Evolutionary conservation across 2,113 vertebrate genomes (phyloP).

Genomic region (Daphoenositta chrysoptera): DNA sequence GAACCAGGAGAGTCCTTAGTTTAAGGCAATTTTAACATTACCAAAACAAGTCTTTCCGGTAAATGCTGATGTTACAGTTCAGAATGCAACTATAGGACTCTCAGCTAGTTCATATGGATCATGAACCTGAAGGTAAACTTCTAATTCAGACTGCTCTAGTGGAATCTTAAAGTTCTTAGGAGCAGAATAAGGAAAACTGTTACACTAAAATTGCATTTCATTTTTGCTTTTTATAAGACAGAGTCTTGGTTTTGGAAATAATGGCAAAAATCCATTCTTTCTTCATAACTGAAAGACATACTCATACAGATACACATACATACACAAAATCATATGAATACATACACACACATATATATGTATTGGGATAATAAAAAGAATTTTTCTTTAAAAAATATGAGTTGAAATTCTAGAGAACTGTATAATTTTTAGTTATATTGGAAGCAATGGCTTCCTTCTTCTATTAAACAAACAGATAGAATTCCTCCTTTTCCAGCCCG

Average conservation of each 20-base stretch:
- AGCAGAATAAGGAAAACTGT: background rate
- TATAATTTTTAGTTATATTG: background rate
- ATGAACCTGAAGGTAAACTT: background rate
- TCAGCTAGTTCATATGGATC: background rate
- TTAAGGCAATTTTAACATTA: background rate
- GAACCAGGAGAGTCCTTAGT: background rate
- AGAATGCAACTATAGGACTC: background rate
- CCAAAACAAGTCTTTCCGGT: background rate
- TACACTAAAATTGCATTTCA: background rate
- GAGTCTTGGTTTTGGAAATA: background rate
- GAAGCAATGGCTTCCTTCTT: background rate
- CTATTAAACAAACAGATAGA: background rate
- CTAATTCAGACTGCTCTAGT: background rate
- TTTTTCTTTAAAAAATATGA: background rate
- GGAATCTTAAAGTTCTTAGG: background rate
- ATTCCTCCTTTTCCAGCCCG: background rate
- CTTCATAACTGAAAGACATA: background rate
- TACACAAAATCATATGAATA: background rate
- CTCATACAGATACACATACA: rapidly evolving
- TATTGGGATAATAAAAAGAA: background rate
- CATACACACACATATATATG: rapidly evolving
- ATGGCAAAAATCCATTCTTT: background rate
- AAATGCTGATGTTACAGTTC: background rate
- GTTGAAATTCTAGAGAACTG: background rate
- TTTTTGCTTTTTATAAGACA: background rate